Conservation (phyloP, 2,888 invertebrate species). For the Macrophya annulata region DNA sequence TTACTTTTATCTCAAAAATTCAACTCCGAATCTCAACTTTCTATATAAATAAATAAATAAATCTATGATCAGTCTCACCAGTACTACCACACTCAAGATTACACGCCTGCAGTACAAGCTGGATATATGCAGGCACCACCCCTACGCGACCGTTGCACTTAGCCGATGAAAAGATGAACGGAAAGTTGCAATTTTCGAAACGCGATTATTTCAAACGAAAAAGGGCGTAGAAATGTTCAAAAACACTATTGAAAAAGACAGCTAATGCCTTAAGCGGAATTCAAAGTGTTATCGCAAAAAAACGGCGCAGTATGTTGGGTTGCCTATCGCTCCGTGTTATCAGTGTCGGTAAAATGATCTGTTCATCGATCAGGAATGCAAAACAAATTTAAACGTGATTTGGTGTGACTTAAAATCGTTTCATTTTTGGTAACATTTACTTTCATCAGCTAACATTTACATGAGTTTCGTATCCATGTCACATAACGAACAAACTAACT, state of each 20-base stretch:
- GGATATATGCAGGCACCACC: neutral
- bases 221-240: too few species aligned
- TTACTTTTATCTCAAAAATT: constrained; percentile 64
- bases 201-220: too few species aligned
- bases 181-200: too few species aligned
- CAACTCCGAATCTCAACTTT: constrained; percentile 61
- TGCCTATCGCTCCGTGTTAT: neutral
- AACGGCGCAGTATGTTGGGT: neutral
- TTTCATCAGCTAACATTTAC: too few species aligned
- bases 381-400: too few species aligned
- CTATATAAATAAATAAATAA: constrained; percentile 59
- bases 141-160: neutral
- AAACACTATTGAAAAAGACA: too few species aligned
- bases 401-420: neutral
- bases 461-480: too few species aligned
- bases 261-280: too few species aligned
- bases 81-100: neutral
- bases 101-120: neutral
- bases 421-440: neutral
- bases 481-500: neutral
- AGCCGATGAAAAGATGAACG: neutral
- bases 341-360: neutral
- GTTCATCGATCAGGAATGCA: too few species aligned
- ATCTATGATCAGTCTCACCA: constrained; percentile 63
- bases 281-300: neutral